Evolutionary conservation across 2,113 vertebrate species (phyloP), one percentile per base, ranked within the genome.

Genomic region (Tetrax tetrax): DNA sequence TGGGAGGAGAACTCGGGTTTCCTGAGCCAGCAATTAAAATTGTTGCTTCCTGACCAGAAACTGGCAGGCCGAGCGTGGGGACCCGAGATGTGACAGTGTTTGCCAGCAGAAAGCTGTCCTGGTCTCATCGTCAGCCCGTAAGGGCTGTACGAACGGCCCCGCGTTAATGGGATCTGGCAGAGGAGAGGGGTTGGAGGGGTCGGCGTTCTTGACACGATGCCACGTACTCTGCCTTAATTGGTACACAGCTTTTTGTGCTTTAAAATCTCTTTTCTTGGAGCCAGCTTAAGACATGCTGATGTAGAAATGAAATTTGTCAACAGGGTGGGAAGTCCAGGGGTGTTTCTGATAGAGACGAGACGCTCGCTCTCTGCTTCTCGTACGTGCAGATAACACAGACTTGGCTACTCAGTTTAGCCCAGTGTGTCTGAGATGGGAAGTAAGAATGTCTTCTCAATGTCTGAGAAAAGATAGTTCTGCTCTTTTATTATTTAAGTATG

Each of bases 381-480:
- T 3, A 17, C 13, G 0, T 1, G 7, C 63, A 27, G 69, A 3
- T 13, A 1, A 17, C 10, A 74, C 2, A 12, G 48, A 10, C 2
- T 15, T 33, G 12, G 41, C 77, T 53, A 0, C 25, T 51, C 18
- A 0, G 1, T 1, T 48, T 5, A 28, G 20, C 14, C 50, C 33
- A 6, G 38, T 0, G 27, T 11, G 6, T 19, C 51, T 23, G 56
- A 31, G 37, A 4, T 9, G 9, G 2, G 41, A 33, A 11, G 29
- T 11, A 6, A 33, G 33, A 12, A 8, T 1, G 1, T 31, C 15
- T 35, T 14, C 29, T 43, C 48, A 9, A 3, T 6, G 47, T 18
- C 85, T 48, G 43, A 18, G 60, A 29, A 31, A 22, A 56, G 45
- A 9, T 35, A 2, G 14, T 74, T 51, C 47, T 29, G 35, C 57